These are phyloP conservation scores for Ailuropoda melanoleuca DNA, from an alignment of 2,113 vertebrate species.

Conservation along the genomic window DNA sequence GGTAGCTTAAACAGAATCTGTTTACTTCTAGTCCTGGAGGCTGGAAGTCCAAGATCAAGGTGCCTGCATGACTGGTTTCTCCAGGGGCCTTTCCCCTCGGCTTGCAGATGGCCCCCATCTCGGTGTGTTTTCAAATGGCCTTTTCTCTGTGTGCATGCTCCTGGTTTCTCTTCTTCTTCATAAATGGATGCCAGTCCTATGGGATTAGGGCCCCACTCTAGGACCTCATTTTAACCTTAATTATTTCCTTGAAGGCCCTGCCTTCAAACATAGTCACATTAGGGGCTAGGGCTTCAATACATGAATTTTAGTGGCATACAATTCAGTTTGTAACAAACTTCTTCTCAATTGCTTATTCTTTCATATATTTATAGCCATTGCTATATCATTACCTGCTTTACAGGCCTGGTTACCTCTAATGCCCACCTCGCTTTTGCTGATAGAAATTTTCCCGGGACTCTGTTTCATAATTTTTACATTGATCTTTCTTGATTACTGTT, in stretches of 20 bases:
- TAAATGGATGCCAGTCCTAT: not conserved
- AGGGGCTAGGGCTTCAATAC: not conserved
- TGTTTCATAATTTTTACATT: slow-evolving; percentile 17
- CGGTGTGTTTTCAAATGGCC: not conserved
- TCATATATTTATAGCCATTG: not conserved
- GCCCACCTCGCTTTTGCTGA: not conserved
- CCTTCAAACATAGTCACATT: not conserved
- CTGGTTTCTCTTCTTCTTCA: not conserved
- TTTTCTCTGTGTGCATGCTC: not conserved
- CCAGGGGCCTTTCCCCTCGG: not conserved
- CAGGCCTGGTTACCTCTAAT: not conserved
- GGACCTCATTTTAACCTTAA: not conserved
- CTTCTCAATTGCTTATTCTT: not conserved
- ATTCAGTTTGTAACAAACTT: not conserved
- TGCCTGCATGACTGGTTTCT: not conserved
- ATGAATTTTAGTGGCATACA: not conserved
- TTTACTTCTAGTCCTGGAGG: not conserved
- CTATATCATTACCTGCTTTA: not conserved
- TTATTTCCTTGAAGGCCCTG: not conserved
- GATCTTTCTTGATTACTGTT: not conserved
- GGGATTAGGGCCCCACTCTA: not conserved
- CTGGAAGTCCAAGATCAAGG: not conserved
- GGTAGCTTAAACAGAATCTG: not conserved
- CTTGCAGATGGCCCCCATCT: not conserved
- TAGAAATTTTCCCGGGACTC: not conserved